Conservation (phyloP, 2,888 invertebrate species). For the Pterobdella sp. region DNA sequence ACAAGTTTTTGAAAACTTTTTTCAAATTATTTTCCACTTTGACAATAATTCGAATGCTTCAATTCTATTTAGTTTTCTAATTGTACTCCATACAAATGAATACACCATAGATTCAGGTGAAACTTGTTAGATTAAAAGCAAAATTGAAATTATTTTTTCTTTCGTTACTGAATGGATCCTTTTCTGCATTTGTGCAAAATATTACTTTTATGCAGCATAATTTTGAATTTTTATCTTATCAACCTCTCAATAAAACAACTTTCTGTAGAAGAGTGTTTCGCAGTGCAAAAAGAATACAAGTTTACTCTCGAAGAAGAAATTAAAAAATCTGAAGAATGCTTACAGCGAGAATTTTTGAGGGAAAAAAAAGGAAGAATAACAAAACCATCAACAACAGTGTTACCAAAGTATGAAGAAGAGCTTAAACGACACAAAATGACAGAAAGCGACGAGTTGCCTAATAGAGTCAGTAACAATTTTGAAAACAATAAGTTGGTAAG, state of each 20-base stretch:
- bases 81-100: too few relatives aligned
- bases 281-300: neutral
- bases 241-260: neutral
- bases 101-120: neutral
- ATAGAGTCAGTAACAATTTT: neutral
- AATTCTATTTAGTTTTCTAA: too few relatives aligned
- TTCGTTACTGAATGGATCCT: neutral
- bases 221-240: neutral
- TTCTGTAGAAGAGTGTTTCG: neutral
- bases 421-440: neutral
- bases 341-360: neutral
- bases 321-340: neutral
- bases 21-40: too few relatives aligned
- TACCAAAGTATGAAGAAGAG: neutral
- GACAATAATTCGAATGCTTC: too few relatives aligned
- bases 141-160: neutral
- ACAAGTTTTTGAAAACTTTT: too few relatives aligned
- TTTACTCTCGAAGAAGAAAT: neutral
- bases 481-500: neutral
- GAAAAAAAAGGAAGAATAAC: neutral
- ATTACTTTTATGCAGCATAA: neutral
- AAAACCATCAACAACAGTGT: neutral
- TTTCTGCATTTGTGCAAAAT: neutral
- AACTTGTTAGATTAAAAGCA: too few relatives aligned
- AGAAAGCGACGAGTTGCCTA: neutral